phyloP scores from a whole-genome alignment of 2,797 vertebrate species.

The Pseudochirops cupreus region DNA sequence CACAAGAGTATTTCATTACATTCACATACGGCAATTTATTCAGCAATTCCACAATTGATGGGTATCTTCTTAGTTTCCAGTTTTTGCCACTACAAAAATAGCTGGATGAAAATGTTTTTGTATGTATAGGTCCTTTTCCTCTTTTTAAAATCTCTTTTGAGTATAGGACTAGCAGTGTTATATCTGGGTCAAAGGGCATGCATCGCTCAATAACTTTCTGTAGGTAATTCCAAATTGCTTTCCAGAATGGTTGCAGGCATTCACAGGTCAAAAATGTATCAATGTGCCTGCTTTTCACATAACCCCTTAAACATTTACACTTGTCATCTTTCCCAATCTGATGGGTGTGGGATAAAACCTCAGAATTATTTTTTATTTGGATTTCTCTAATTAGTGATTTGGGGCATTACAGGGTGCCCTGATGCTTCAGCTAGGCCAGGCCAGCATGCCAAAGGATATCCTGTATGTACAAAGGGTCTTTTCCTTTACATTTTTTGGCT shows the following conservation, averaged over 20 bases:
- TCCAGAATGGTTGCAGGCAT: neutral
- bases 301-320: neutral
- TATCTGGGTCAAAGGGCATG: neutral
- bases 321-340: neutral
- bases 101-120: neutral
- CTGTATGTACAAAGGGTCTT: no score
- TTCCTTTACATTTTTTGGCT: no score
- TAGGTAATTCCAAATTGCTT: neutral
- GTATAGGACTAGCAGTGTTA: neutral
- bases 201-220: neutral
- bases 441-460: no score
- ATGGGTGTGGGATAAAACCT: neutral
- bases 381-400: neutral
- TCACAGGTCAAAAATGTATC: neutral
- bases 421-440: neutral
- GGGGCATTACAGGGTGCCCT: no score
- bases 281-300: neutral
- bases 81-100: neutral
- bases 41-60: neutral
- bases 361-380: neutral
- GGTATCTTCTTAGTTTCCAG: neutral
- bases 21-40: neutral
- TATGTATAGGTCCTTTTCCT: neutral
- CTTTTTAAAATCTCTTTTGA: neutral
- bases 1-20: neutral